Evolutionary conservation across 2,888 invertebrate species (phyloP), one percentile per base, ranked within the genome.

Genomic region (Diarsia mendica): DNA sequence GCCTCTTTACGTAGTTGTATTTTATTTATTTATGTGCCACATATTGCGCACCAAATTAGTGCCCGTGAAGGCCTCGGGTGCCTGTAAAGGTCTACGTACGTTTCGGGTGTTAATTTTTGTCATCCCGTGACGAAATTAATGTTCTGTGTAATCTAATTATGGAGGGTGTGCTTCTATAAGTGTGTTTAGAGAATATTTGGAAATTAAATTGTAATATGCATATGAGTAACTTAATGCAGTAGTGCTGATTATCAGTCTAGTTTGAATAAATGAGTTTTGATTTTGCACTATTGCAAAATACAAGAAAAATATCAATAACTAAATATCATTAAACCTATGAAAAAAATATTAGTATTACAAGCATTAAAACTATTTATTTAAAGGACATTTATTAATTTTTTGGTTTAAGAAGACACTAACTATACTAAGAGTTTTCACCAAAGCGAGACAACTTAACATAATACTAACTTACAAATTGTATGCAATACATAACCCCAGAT

Each of bases 11-110:
- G 77, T 77, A 83, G 48, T 78, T 75, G 80, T 87, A 82, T 88
- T 84, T 88, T 87, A 87, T 86, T 87, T 88, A 87, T 88, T 94
- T 91, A 95, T 94, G 95, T 83, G 89, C 86, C 90, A 89, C 90
- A 91, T 92, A 92, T 91, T 92, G 91, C 92, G 90, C 90, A 91
- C 92, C 86, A 91, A 93, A 94, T 94, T 94, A 94, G 92, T 90
- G 88, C 44, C 9, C 46, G 74, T 3, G 61, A 67, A 74, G 71
- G 70, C 51, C 67, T 51, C 53, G 39, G 39, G 92, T 90, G 88
- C 44, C 9, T 49, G 74, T 3, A 55, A 67, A 74, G 71, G 70
- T 55, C 67, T 51, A 53, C n/a, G n/a, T 67, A 51, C 74, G 53
- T 75, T 79, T 73, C 82, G 71, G 67, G 70, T 76, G 82, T 82